These are phyloP conservation scores for Loriculus beryllinus DNA, from an alignment of 2,797 vertebrate species.

Conservation along the genomic window DNA sequence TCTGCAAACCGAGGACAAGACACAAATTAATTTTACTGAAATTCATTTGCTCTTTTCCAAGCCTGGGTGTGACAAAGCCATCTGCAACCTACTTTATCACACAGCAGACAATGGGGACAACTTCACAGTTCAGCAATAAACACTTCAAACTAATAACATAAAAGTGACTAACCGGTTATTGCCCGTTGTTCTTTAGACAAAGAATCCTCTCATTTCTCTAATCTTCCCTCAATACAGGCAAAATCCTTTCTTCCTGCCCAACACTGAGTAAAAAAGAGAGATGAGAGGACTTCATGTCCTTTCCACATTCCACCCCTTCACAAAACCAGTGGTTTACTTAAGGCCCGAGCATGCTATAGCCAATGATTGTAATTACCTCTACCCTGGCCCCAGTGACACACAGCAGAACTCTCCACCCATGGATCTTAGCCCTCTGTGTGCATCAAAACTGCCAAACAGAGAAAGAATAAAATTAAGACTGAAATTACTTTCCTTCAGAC, in stretches of 20 bases:
- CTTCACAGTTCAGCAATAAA: background rate
- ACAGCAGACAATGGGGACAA: background rate
- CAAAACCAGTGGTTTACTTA: background rate
- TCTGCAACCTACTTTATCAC: constrained; percentile 30
- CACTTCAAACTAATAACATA: constrained; percentile 15
- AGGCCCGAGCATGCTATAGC: background rate
- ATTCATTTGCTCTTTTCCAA: background rate
- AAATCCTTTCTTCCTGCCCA: background rate
- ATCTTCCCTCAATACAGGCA: background rate
- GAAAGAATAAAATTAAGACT: background rate
- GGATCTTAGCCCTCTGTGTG: background rate
- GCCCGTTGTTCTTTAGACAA: constrained; percentile 23
- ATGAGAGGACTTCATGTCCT: background rate
- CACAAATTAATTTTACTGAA: background rate
- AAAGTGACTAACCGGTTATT: constrained; percentile 41
- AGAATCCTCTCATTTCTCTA: background rate
- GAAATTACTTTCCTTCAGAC: background rate
- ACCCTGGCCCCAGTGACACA: background rate
- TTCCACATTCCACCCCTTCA: background rate
- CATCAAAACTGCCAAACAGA: background rate
- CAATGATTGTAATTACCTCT: background rate
- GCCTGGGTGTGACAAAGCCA: background rate
- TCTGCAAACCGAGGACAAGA: background rate
- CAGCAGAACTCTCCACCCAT: background rate
- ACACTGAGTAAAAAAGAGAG: background rate